Evolutionary conservation across 1,140 invertebrate species (phyloP).

Genomic region (Pseudomyrmex dendroicus): DNA sequence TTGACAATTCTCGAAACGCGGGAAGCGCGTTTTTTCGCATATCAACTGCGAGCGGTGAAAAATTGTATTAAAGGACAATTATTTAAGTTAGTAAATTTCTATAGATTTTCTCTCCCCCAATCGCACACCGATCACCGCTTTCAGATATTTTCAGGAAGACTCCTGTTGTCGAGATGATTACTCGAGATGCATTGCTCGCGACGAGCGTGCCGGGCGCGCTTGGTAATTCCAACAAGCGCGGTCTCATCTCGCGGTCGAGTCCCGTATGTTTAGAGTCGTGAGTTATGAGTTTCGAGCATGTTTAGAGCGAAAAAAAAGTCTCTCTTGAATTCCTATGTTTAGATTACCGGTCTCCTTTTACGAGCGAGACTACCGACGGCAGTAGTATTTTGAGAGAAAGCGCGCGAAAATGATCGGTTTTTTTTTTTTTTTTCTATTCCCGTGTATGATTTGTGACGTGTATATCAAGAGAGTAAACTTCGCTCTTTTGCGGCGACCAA

Average conservation of each 20-base stretch:
- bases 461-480: neutral
- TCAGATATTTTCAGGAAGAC: too few relatives aligned
- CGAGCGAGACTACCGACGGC: too few relatives aligned
- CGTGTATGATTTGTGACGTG: neutral
- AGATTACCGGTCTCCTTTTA: constrained; percentile 3
- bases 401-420: neutral
- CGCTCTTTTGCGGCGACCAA: neutral
- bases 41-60: too few relatives aligned
- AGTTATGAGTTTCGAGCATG: too few relatives aligned
- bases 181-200: neutral
- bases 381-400: neutral
- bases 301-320: neutral
- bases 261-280: neutral
- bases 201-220: constrained; percentile 2
- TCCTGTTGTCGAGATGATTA: neutral
- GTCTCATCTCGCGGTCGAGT: constrained; percentile 4
- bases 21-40: too few relatives aligned
- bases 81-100: too few relatives aligned
- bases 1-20: too few relatives aligned
- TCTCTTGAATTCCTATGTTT: constrained; percentile 6
- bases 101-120: too few relatives aligned
- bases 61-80: too few relatives aligned
- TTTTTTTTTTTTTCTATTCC: constrained; percentile 5
- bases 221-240: constrained; percentile 23
- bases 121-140: too few relatives aligned